Evolutionary conservation across 2,113 vertebrate species (phyloP).

Genomic region (Actinemys pallida): DNA sequence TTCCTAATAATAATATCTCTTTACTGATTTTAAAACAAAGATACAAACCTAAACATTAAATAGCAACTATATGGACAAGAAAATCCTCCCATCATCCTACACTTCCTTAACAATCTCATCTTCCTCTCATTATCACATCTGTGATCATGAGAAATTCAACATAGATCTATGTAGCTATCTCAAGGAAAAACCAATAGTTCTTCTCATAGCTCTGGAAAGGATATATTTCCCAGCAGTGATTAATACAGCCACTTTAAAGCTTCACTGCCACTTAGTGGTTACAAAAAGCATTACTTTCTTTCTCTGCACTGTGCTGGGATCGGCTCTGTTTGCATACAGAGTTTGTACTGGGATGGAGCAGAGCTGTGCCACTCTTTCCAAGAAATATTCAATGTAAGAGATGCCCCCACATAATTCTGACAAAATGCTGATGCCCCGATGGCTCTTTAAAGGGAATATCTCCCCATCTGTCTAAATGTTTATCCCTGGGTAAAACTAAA

Average conservation of each 20-base stretch:
- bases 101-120: neutral
- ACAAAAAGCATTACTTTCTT: rapidly evolving
- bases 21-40: neutral
- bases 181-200: neutral
- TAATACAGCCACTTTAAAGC: neutral
- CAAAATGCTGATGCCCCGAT: neutral
- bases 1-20: neutral
- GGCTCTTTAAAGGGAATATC: neutral
- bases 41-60: neutral
- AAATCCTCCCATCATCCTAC: neutral
- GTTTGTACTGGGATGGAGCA: neutral
- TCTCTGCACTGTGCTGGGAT: neutral
- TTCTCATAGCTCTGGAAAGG: neutral
- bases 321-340: neutral
- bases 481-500: neutral
- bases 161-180: neutral
- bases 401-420: neutral
- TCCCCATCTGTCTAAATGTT: neutral
- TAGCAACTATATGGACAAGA: neutral
- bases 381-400: neutral
- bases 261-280: conserved; percentile 15
- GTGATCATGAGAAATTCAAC: neutral
- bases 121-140: neutral
- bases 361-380: neutral
- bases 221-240: rapidly evolving